These are phyloP conservation scores for Eupithecia exiguata DNA, from an alignment of 2,888 invertebrate genomes.

Conservation along the genomic window DNA sequence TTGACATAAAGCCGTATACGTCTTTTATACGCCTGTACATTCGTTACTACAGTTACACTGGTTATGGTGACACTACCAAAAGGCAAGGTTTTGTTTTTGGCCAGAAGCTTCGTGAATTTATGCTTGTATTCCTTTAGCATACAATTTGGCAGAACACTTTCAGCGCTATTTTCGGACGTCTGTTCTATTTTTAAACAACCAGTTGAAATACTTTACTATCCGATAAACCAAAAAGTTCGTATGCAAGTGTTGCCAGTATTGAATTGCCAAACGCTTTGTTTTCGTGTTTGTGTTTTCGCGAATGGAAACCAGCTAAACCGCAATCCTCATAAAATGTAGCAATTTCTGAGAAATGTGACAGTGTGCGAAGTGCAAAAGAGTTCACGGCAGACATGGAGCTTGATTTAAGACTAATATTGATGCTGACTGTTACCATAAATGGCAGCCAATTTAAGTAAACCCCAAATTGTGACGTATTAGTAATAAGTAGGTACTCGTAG, in stretches of 20 bases:
- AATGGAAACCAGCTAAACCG: neutral
- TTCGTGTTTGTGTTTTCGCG: neutral
- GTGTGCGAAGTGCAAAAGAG: conserved; percentile 15
- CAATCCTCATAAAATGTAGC: neutral
- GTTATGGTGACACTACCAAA: conserved; percentile 7
- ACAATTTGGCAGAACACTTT: neutral
- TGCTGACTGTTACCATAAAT: neutral
- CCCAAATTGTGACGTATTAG: too few species aligned
- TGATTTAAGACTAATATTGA: neutral
- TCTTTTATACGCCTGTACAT: conserved; percentile 29
- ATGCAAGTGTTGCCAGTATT: neutral
- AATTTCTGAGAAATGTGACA: neutral
- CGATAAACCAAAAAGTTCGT: neutral
- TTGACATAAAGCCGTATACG: conserved; percentile 50
- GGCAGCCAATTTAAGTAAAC: too few species aligned
- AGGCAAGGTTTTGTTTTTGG: neutral
- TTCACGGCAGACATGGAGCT: conserved; percentile 17
- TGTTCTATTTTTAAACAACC: conserved; percentile 2
- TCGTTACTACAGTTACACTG: neutral
- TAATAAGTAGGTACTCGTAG: too few species aligned
- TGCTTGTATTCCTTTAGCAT: neutral
- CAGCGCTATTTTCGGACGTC: neutral
- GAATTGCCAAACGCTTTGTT: conserved; percentile 1
- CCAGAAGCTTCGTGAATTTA: neutral
- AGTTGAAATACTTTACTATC: neutral